Evolutionary conservation across 1,140 invertebrate genomes (phyloP).

Genomic region (Trachymyrmex cornetzi): DNA sequence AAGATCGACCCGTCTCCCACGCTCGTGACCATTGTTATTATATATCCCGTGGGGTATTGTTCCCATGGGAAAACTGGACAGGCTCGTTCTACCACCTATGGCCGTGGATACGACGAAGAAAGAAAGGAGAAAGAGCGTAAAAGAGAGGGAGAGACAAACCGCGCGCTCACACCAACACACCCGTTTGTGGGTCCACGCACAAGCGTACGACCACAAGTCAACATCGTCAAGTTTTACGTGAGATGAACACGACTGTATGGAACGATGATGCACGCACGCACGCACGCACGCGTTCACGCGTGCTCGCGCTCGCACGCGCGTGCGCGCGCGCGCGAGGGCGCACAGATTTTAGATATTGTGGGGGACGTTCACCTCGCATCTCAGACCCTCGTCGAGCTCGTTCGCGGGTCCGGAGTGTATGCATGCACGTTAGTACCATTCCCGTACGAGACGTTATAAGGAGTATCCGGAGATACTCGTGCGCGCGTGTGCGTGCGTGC

Average conservation of each 20-base stretch:
- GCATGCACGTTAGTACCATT: conserved; percentile 64
- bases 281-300: background rate
- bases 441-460: conserved; percentile 72
- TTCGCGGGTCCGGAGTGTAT: conserved; percentile 67
- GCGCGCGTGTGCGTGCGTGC: background rate
- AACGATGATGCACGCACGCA: conserved; percentile 43
- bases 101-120: conserved; percentile 54
- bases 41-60: conserved; percentile 83
- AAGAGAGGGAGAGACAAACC: conserved; percentile 46
- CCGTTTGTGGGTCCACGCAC: conserved; percentile 29
- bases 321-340: conserved; percentile 69
- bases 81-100: conserved; percentile 78
- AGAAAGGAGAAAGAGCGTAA: background rate
- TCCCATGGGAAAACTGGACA: conserved; percentile 84
- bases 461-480: conserved; percentile 51
- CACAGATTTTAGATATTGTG: conserved; percentile 84
- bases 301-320: conserved; percentile 49
- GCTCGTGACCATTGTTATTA: conserved; percentile 82
- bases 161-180: conserved; percentile 51
- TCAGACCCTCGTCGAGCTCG: conserved; percentile 75
- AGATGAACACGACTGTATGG: conserved; percentile 58
- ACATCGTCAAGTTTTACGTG: conserved; percentile 71
- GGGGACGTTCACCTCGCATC: conserved; percentile 83
- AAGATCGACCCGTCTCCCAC: conserved; percentile 82
- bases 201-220: conserved; percentile 37